Percentiles rank a stretch among this genome's conserved stretches.
phyloP scores from a whole-genome alignment of 2,888 invertebrate genomes.

The Lacanobia oleracea region DNA sequence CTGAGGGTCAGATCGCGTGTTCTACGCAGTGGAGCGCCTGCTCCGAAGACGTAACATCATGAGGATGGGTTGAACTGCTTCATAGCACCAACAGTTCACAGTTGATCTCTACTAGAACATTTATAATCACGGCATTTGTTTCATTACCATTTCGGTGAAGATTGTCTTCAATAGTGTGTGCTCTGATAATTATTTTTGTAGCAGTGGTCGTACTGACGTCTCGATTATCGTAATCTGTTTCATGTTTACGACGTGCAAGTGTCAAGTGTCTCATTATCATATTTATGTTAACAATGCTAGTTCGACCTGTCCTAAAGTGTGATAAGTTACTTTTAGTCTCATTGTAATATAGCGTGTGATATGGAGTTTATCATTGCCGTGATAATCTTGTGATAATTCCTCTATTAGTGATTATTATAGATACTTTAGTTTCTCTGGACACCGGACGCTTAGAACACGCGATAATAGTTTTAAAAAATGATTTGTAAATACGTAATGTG shows the following conservation, averaged over 20 bases:
- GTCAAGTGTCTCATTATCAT: constrained; percentile 50
- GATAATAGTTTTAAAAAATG: constrained; percentile 76
- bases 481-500: constrained; percentile 68
- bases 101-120: constrained; percentile 55
- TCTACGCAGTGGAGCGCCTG: constrained; percentile 89
- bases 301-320: constrained; percentile 54
- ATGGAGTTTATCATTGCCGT: constrained; percentile 69
- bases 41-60: constrained; percentile 88
- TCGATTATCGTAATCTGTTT: constrained; percentile 36
- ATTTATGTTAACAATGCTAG: constrained; percentile 38
- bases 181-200: constrained; percentile 23
- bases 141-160: constrained; percentile 31
- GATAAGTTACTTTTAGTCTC: constrained; percentile 62
- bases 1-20: constrained; percentile 90
- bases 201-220: constrained; percentile 44
- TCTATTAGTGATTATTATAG: constrained; percentile 74
- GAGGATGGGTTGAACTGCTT: constrained; percentile 86
- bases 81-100: constrained; percentile 36
- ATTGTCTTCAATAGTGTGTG: constrained; percentile 31
- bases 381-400: constrained; percentile 87
- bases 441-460: constrained; percentile 88
- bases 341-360: constrained; percentile 64
- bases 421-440: constrained; percentile 78
- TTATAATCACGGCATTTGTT: constrained; percentile 31
- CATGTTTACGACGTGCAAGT: constrained; percentile 57